Evolutionary conservation across 2,113 vertebrate species (phyloP).

Genomic region (Mirounga angustirostris): DNA sequence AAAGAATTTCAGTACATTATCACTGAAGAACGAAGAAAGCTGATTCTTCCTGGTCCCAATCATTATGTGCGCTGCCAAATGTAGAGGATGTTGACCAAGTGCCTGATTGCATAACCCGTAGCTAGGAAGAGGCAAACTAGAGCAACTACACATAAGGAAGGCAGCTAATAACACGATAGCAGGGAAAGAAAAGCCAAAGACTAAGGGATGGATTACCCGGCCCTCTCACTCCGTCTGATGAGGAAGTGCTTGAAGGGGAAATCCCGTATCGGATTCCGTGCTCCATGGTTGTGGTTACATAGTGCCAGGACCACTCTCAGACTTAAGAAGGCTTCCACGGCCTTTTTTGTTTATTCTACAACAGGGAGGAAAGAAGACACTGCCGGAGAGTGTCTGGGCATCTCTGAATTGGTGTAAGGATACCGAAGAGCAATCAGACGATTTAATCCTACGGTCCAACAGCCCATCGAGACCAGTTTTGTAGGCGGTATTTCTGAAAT

Average conservation of each 20-base stretch:
- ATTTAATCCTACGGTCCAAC: neutral
- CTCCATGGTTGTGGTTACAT: neutral
- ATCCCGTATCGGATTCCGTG: neutral
- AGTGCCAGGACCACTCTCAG: neutral
- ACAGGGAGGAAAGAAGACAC: neutral
- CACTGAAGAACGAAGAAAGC: neutral
- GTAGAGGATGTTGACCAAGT: neutral
- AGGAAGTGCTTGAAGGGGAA: neutral
- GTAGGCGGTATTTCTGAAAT: neutral
- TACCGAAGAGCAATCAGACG: neutral
- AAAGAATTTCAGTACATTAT: neutral
- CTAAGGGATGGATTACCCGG: neutral
- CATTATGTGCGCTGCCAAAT: neutral
- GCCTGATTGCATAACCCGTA: neutral
- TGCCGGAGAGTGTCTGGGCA: neutral
- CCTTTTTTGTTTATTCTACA: neutral
- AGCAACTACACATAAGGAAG: neutral
- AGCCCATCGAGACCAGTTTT: slow-evolving; percentile 16
- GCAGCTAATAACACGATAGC: neutral
- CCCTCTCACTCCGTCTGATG: neutral
- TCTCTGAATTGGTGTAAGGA: neutral
- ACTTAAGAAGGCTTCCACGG: neutral
- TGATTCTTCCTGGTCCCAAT: neutral
- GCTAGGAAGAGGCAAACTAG: neutral
- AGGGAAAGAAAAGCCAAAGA: neutral